phyloP scores from a whole-genome alignment of 37 sponge, comb jelly and placozoan genomes.

The Halisarca cf. caerulea region DNA sequence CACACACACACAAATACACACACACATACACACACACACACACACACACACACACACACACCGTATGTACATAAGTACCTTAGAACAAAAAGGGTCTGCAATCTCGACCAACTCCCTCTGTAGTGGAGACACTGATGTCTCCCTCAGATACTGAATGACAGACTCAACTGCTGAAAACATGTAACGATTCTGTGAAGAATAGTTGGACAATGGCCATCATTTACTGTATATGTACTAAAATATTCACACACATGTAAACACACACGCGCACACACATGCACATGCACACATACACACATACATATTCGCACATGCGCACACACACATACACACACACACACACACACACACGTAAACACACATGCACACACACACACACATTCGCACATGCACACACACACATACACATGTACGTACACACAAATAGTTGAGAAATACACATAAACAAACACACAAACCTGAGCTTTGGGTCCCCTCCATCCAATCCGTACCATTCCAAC shows the following conservation, averaged over 20 bases:
- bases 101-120: slow-evolving; percentile 79
- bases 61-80: too few species aligned
- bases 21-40: background rate
- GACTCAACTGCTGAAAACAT: slow-evolving; percentile 48
- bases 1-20: too few species aligned
- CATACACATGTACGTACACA: too few species aligned
- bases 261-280: too few species aligned
- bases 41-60: background rate
- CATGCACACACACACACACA: background rate
- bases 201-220: too few species aligned
- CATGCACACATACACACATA: background rate
- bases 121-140: slow-evolving; percentile 92
- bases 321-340: slow-evolving; percentile 20
- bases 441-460: background rate
- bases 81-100: slow-evolving; percentile 73
- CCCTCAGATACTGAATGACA: slow-evolving; percentile 75
- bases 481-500: slow-evolving; percentile 66
- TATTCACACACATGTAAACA: too few species aligned
- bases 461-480: slow-evolving; percentile 75
- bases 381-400: too few species aligned
- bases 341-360: background rate
- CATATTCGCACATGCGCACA: background rate
- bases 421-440: too few species aligned
- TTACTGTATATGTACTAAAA: too few species aligned
- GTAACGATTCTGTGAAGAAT: slow-evolving; percentile 36